Conservation (phyloP, 2,797 vertebrate species). For the Enteromius treurensis region DNA sequence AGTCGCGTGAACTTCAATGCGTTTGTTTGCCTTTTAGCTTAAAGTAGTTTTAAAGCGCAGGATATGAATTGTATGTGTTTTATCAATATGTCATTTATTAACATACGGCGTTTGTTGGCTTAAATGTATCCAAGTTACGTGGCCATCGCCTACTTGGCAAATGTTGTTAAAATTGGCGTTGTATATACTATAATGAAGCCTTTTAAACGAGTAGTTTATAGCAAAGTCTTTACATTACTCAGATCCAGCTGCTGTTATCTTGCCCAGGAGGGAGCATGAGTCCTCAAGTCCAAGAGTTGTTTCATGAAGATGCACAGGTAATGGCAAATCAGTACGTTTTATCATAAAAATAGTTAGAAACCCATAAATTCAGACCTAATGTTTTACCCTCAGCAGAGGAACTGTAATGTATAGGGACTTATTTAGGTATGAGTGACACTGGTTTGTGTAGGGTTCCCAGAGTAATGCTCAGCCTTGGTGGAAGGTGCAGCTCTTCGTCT, state of each 20-base stretch:
- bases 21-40: conserved; percentile 4
- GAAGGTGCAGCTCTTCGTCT: conserved; percentile 92
- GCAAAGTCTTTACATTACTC: neutral
- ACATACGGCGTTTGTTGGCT: neutral
- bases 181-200: neutral
- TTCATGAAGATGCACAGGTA: conserved; percentile 95
- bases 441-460: conserved; percentile 69
- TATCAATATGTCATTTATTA: conserved; percentile 34
- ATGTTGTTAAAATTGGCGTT: neutral
- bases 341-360: neutral
- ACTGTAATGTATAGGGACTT: conserved; percentile 1
- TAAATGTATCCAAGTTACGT: conserved; percentile 47
- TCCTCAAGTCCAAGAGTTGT: conserved; percentile 85
- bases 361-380: neutral
- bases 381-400: neutral
- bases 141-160: conserved; percentile 7
- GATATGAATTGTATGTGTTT: neutral
- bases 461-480: conserved; percentile 89
- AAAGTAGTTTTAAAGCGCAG: no score
- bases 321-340: neutral
- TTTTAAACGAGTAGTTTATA: neutral
- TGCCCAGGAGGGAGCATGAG: conserved; percentile 45
- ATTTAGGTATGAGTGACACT: conserved; percentile 34
- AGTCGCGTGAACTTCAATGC: neutral
- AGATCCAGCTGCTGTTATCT: conserved; percentile 30